Conservation (phyloP, 2,113 vertebrate species). For the Thermophis baileyi region DNA sequence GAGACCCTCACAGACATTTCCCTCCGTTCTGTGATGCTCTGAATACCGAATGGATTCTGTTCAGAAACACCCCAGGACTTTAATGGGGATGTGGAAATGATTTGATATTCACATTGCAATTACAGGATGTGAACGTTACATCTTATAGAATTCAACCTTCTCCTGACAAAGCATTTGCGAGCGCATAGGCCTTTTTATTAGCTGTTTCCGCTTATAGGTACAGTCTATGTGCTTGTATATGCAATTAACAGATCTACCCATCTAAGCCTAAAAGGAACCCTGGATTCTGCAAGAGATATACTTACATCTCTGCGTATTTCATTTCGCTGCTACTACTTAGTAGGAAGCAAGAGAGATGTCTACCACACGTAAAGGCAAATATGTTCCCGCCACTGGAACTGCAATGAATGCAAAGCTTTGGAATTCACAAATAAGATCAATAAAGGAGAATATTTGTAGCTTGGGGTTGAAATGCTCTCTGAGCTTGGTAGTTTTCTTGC, state of each 20-base stretch:
- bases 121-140: conserved; percentile 9
- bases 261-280: not conserved
- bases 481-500: not conserved
- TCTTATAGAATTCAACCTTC: not conserved
- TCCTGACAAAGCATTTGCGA: not conserved
- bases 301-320: not conserved
- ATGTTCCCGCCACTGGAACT: not conserved
- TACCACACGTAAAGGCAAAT: not conserved
- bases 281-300: not conserved
- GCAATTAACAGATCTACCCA: not conserved
- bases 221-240: not conserved
- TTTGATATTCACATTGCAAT: conserved; percentile 23
- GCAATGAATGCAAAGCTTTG: not conserved
- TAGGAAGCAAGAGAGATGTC: not conserved
- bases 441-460: not conserved
- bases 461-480: not conserved
- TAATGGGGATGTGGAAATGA: not conserved
- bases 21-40: conserved; percentile 1
- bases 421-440: not conserved
- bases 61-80: conserved; percentile 4
- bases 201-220: not conserved
- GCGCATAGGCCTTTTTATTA: not conserved
- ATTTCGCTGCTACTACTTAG: not conserved
- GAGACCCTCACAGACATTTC: conserved; percentile 6
- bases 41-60: not conserved